Evolutionary conservation across 2,797 vertebrate genomes (phyloP), one percentile per base, ranked within the genome.

Genomic region (Paedocypris micromegethes): DNA sequence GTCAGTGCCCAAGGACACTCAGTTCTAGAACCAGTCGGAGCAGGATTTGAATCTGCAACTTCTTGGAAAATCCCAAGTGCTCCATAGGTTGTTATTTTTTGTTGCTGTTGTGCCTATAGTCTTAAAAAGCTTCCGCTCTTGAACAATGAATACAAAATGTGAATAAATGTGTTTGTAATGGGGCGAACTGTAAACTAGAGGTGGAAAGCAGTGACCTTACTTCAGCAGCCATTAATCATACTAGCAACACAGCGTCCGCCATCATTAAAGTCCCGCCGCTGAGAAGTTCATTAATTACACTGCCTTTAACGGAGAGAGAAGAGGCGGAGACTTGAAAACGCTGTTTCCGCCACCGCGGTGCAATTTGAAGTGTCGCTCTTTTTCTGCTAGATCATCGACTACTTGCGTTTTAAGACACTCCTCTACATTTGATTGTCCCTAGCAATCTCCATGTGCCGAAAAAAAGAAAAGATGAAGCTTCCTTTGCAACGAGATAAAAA

Each of bases 111-210:
- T 9, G 68, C 50, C 64, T 51, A 45, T 53, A 77, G 64, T 81
- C 61, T 66, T 67, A 64, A 49, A 66, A 66, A 63, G 23, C 23
- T 23, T 23, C 73, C 67, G 62, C 5, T 7, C 9, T 44, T 23
- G 48, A 39, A 43, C 50, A 37, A 55, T 54, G 69, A 63, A 61
- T 59, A 23, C 23, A 23, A 72, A 72, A 75, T 83, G 83, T 80
- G 82, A 85, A 85, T 84, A 85, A 60, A 78, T 68, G 75, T 84
- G 79, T 83, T 86, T 86, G 70, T 83, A 74, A 75, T 64, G 72
- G 76, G 58, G 54, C 68, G 6, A 9, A 75, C 68, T 74, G 81
- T 58, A 70, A 73, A 78, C 54, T 62, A 73, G 80, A 82, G 79
- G 82, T 82, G 73, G 69, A 64, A 76, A 77, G 75, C 74, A 73